These are phyloP conservation scores for Globodera rostochiensis DNA, from an alignment of 1,140 invertebrate genomes.

Conservation along the genomic window DNA sequence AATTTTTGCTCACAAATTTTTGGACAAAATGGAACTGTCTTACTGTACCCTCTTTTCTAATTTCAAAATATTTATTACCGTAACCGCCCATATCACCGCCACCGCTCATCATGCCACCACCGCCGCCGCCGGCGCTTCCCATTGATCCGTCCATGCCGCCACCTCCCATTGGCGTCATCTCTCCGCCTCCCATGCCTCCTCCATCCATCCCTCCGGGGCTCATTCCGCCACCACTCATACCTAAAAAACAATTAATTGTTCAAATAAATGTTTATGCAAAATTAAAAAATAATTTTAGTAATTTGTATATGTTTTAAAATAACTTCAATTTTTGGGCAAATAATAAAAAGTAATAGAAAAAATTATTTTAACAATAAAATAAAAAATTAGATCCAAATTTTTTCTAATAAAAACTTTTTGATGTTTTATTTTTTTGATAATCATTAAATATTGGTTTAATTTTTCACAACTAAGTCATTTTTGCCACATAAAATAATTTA, in stretches of 20 bases:
- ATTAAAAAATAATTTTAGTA: too few species aligned
- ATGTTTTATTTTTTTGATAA: too few species aligned
- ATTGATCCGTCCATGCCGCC: not conserved
- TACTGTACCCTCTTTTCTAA: not conserved
- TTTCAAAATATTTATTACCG: not conserved
- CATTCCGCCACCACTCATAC: not conserved
- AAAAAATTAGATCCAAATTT: too few species aligned
- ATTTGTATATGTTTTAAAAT: too few species aligned
- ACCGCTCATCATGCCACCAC: constrained; percentile 4
- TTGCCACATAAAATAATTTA: too few species aligned
- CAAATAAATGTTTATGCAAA: too few species aligned
- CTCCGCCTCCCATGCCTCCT: not conserved
- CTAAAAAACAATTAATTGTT: not conserved
- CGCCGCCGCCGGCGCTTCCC: not conserved
- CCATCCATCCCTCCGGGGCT: not conserved
- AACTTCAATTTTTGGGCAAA: too few species aligned
- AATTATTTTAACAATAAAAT: too few species aligned
- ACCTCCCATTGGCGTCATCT: constrained; percentile 6
- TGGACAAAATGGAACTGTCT: not conserved
- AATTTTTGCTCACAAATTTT: constrained; percentile 5
- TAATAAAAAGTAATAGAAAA: too few species aligned
- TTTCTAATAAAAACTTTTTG: too few species aligned
- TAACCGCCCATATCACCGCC: constrained; percentile 4
- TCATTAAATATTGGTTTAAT: too few species aligned
- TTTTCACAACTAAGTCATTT: too few species aligned